A percentile compares a stretch with the other conserved stretches of the same genome.
Conservation (phyloP, 2,888 invertebrate species). For the Meghimatium bilineatum region DNA sequence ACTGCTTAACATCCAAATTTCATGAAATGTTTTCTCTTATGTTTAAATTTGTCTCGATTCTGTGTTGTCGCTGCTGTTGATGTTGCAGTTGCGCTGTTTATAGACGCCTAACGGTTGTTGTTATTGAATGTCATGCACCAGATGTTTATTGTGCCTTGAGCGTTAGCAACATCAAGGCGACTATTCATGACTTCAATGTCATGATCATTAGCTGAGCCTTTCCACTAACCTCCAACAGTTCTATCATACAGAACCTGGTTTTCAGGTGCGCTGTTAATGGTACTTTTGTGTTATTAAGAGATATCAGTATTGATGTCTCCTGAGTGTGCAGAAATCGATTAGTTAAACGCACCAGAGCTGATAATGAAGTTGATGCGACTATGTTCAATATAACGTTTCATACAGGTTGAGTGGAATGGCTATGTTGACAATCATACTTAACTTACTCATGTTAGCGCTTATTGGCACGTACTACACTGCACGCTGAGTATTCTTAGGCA, state of each 20-base stretch:
- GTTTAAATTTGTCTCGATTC: neutral
- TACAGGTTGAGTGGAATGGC: slow-evolving; percentile 8
- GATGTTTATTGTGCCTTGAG: neutral
- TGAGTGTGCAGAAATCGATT: slow-evolving; percentile 14
- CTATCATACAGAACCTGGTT: neutral
- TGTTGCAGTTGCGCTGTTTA: neutral
- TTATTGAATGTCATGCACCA: neutral
- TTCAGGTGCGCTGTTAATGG: neutral
- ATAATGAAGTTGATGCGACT: neutral
- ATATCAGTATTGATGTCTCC: slow-evolving; percentile 11
- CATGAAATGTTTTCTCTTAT: no score
- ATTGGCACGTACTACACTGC: neutral
- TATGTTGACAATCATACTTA: neutral
- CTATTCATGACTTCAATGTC: slow-evolving; percentile 5
- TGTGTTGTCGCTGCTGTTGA: neutral
- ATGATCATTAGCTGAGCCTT: slow-evolving; percentile 1
- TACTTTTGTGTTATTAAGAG: neutral
- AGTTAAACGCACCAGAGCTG: slow-evolving; percentile 12
- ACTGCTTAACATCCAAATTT: no score
- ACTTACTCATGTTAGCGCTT: neutral
- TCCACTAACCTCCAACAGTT: slow-evolving; percentile 14
- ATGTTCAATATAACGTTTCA: neutral
- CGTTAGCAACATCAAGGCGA: neutral
- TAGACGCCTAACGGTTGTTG: neutral
- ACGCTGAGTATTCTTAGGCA: slow-evolving; percentile 9